These are phyloP conservation scores for Alligator sinensis DNA, from an alignment of 2,113 vertebrate species.

Conservation along the genomic window DNA sequence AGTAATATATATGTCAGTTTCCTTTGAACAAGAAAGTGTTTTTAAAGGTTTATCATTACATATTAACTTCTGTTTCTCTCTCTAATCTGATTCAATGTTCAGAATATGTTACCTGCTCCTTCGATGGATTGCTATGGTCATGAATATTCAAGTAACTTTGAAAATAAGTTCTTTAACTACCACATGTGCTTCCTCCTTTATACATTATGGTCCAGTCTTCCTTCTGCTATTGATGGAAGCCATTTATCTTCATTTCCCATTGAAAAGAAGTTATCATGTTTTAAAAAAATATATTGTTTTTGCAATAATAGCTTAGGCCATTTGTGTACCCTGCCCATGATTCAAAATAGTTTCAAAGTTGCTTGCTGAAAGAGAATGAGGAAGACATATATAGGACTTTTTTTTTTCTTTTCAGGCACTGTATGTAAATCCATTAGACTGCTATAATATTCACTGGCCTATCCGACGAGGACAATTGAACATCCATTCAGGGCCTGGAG, in stretches of 20 bases:
- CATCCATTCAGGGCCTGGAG: conserved; percentile 88
- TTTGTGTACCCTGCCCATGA: neutral
- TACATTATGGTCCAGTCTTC: neutral
- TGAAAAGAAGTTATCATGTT: neutral
- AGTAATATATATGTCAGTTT: neutral
- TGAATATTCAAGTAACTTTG: neutral
- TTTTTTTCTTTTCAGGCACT: conserved; percentile 83
- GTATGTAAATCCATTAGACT: conserved; percentile 91
- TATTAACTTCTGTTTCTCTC: neutral
- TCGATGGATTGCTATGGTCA: neutral
- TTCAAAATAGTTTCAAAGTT: neutral
- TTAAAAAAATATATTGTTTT: neutral
- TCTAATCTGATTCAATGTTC: neutral
- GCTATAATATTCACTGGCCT: conserved; percentile 94
- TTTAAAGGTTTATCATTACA: neutral
- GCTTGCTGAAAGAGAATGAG: neutral
- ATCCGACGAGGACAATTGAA: conserved; percentile 93
- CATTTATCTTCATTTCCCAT: neutral
- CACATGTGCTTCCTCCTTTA: neutral
- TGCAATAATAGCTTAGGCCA: neutral
- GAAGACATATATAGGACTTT: neutral
- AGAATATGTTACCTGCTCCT: neutral
- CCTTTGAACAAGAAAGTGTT: neutral
- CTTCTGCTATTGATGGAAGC: neutral
- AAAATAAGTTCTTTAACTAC: neutral